A percentile compares a stretch with the other conserved stretches of the same genome.
Evolutionary conservation across 2,797 vertebrate genomes (phyloP).

Genomic region (Antennarius maculatus): DNA sequence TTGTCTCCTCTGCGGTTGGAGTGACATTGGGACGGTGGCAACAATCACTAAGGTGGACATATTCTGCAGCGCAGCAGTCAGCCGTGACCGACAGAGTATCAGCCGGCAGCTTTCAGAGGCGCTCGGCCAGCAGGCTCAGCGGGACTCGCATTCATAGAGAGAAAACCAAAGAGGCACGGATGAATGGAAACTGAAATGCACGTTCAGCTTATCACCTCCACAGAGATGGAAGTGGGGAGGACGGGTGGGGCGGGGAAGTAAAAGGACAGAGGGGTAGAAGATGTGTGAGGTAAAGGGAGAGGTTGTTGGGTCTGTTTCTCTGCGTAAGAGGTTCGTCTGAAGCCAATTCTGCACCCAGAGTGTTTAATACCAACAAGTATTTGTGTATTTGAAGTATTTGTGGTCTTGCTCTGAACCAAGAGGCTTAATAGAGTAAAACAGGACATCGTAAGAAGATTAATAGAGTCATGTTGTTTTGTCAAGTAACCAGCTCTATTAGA

Average conservation of each 20-base stretch:
- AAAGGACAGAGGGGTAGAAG: conserved; percentile 37
- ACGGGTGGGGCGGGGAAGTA: conserved; percentile 14
- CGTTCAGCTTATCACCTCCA: conserved; percentile 66
- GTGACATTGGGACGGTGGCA: conserved; percentile 24
- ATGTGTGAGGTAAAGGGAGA: conserved; percentile 10
- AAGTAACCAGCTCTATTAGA: conserved; percentile 30
- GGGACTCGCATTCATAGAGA: conserved; percentile 52
- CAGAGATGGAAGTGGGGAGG: conserved; percentile 30
- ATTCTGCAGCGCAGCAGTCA: conserved; percentile 41
- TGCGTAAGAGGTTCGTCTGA: background rate
- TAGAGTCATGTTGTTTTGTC: conserved; percentile 13
- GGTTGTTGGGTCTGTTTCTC: background rate
- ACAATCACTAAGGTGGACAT: conserved; percentile 56
- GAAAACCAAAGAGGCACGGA: conserved; percentile 63
- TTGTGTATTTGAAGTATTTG: background rate
- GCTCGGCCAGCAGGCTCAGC: conserved; percentile 22
- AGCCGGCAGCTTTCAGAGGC: conserved; percentile 40
- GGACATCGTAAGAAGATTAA: conserved; percentile 3
- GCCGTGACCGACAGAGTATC: conserved; percentile 45
- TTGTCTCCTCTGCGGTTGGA: conserved; percentile 23
- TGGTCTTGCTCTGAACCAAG: background rate
- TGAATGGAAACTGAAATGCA: conserved; percentile 74
- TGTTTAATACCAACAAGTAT: background rate
- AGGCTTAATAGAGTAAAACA: background rate
- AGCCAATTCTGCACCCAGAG: background rate